Conservation (phyloP, 2,113 vertebrate genomes). For the Electrona antarctica region DNA sequence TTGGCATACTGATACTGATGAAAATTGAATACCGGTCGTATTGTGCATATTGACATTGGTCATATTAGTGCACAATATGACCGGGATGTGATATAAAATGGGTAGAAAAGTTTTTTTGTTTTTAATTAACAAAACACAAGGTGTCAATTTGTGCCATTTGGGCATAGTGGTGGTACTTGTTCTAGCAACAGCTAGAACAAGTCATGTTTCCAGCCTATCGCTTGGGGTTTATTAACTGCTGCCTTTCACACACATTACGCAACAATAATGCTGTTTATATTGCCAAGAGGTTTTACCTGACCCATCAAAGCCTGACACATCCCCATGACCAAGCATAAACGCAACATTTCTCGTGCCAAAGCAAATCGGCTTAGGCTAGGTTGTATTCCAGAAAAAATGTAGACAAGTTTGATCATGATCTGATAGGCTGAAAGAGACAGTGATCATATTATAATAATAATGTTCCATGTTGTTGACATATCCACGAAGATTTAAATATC, state of each 20-base stretch:
- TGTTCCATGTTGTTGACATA: neutral
- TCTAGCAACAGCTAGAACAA: neutral
- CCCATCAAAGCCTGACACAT: neutral
- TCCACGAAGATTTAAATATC: neutral
- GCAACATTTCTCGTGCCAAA: neutral
- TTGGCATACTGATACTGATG: neutral
- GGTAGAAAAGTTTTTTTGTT: too few relatives aligned
- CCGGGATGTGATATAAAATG: too few relatives aligned
- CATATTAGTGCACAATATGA: too few relatives aligned
- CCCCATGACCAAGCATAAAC: too few relatives aligned
- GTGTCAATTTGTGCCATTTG: neutral
- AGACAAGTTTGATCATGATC: conserved; percentile 1
- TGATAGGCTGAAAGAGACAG: too few relatives aligned
- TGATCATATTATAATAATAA: too few relatives aligned
- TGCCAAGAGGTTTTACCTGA: neutral
- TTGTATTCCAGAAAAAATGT: neutral
- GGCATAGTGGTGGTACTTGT: neutral
- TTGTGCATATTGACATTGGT: too few relatives aligned
- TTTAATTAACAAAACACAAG: too few relatives aligned
- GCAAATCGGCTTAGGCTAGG: neutral
- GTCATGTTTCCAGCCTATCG: neutral
- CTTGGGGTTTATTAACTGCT: neutral
- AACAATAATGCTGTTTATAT: neutral
- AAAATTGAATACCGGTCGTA: too few relatives aligned
- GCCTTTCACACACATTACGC: neutral